A percentile compares a stretch with the other conserved stretches of the same genome.
Conservation (phyloP, 2,888 invertebrate species). For the Barypeithes pellucidus region DNA sequence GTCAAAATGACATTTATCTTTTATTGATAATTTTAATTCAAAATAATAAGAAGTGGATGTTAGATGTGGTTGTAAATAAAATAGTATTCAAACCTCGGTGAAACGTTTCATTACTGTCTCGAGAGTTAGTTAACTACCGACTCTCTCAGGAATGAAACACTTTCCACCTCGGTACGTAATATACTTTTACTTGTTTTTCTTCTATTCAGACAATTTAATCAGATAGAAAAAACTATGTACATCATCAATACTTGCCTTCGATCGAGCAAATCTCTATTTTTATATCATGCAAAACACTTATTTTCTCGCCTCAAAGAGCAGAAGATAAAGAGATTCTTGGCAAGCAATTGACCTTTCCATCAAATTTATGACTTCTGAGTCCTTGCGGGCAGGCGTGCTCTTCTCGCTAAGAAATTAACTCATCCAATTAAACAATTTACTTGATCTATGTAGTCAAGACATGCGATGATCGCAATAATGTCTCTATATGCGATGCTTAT, state of each 20-base stretch:
- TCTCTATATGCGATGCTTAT: constrained; percentile 44
- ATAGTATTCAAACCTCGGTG: too few species aligned
- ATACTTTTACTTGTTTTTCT: not conserved
- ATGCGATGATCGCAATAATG: constrained; percentile 49
- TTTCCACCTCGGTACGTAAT: too few species aligned
- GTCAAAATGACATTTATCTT: too few species aligned
- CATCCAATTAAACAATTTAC: constrained; percentile 50
- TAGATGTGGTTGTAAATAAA: too few species aligned
- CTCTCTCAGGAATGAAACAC: too few species aligned
- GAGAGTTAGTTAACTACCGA: too few species aligned
- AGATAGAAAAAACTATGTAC: not conserved
- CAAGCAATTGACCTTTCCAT: constrained; percentile 48
- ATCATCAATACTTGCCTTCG: constrained; percentile 2
- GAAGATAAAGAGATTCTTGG: constrained; percentile 37
- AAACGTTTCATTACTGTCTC: too few species aligned
- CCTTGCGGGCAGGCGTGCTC: constrained; percentile 38
- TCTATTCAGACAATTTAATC: not conserved
- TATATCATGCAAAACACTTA: constrained; percentile 28
- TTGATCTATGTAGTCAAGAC: constrained; percentile 44
- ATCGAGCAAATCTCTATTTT: constrained; percentile 3
- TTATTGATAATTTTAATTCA: too few species aligned
- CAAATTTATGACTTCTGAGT: constrained; percentile 47
- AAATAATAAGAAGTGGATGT: too few species aligned
- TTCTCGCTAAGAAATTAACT: constrained; percentile 51
- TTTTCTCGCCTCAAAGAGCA: constrained; percentile 16